These are phyloP conservation scores for Tuta absoluta DNA, from an alignment of 2,888 invertebrate genomes.

Conservation along the genomic window DNA sequence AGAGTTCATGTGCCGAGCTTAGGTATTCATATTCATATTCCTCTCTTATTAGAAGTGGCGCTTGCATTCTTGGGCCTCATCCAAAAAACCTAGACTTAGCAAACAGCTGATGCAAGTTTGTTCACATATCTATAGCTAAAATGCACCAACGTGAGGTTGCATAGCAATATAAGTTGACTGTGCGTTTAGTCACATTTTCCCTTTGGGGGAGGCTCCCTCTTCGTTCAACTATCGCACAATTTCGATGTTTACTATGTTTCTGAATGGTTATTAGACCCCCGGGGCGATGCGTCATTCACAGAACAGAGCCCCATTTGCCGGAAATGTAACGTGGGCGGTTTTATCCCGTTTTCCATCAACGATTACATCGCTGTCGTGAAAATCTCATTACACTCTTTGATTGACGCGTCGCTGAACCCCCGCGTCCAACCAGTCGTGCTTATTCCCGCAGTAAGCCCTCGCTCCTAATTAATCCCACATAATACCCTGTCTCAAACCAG, in stretches of 20 bases:
- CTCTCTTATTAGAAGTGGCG: slow-evolving; percentile 11
- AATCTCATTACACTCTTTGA: slow-evolving; percentile 43
- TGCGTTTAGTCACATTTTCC: not conserved
- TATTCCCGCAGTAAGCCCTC: slow-evolving; percentile 9
- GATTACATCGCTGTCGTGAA: slow-evolving; percentile 43
- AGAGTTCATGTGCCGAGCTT: not conserved
- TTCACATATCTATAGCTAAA: not conserved
- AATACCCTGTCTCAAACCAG: slow-evolving; percentile 19
- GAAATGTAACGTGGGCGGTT: slow-evolving; percentile 48
- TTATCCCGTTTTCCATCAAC: slow-evolving; percentile 43
- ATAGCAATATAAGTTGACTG: not conserved
- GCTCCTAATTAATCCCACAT: slow-evolving; percentile 17
- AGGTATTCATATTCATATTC: slow-evolving; percentile 4
- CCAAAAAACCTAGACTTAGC: slow-evolving; percentile 12
- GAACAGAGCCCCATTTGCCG: slow-evolving; percentile 43
- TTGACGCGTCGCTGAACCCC: slow-evolving; percentile 38
- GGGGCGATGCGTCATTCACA: slow-evolving; percentile 47
- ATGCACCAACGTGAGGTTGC: not conserved
- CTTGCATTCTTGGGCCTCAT: slow-evolving; percentile 11
- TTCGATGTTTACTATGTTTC: slow-evolving; percentile 27
- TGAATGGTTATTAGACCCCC: slow-evolving; percentile 37
- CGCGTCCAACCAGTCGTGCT: slow-evolving; percentile 8
- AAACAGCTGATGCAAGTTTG: not conserved
- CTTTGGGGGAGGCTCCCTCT: not conserved
- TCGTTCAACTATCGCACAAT: slow-evolving; percentile 10